Evolutionary conservation across 2,113 vertebrate species (phyloP), one percentile per base, ranked within the genome.

Genomic region (Chaenogobius annularis): DNA sequence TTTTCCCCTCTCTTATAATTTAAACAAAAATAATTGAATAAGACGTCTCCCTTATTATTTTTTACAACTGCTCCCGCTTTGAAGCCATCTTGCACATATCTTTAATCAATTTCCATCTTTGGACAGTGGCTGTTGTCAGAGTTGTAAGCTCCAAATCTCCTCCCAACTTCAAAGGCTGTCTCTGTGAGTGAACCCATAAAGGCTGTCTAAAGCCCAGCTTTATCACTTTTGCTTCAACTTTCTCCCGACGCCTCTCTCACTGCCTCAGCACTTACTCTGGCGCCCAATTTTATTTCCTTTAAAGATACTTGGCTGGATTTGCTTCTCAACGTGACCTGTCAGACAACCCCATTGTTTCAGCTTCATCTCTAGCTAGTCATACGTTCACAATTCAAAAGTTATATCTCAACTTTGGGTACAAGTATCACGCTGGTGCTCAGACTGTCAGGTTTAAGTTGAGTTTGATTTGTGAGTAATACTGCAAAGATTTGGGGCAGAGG

Each of bases 151-250:
- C 56, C 44, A 86, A 88, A 90, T 86, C 83, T 84, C 67, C 44
- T 70, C 66, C 61, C 37, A 76, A 77, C 87, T 90, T 91, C 85
- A 91, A 88, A 91, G 82, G 55, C 48, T 81, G 82, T 84, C 82
- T 88, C 70, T 75, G 69, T 79, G 82, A 87, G 79, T 88, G 84
- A 89, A 86, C 78, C 55, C 75, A 73, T 74, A 80, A 88, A 90
- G 80, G 73, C 84, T 56, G 80, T 87, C 77, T 88, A 85, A 90
- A 84, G 76, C 77, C 64, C 8, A 79, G 84, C 80, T 89, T 89
- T 85, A 86, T 79, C 73, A 70, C 47, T 74, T 63, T 71, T 52
- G 67, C 72, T 80, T 85, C 66, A 82, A 78, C 73, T 87, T 80
- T 81, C 79, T 75, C 75, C 58, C 12, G 72, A 9, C 55, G 65